Base-by-base conservation (phyloP, 2,113 vertebrate species). In the Pedionomus torquatus region DNA sequence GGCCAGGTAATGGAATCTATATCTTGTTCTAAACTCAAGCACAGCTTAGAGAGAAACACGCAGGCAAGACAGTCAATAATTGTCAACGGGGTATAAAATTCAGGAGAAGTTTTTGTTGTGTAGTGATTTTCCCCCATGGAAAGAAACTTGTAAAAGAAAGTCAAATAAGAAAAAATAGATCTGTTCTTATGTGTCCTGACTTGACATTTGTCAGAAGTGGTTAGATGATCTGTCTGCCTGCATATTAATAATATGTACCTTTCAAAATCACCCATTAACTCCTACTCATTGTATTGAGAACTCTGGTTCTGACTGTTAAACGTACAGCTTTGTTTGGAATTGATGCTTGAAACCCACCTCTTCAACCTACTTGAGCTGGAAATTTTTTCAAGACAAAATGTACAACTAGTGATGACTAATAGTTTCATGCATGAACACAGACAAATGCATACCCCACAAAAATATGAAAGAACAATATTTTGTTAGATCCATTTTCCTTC, bases 291-390 rank as follows among this genome's bases (percentile, higher is more conserved):
- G 52, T 69, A 76, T 37, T 57, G 54, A 89, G 35, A 93, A 35
- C 48, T 96, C 77, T 72, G 17, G 31, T 87, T 97, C 78, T 95
- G 83, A 92, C 66, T 94, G 84, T 12, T 80, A 87, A n/a, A 37
- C 39, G 7, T 48, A 54, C 7, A 23, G 39, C 30, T 89, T 37
- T 83, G 31, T 72, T 93, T 85, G 83, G 44, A 95, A 89, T 4
- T 71, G 66, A 65, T 92, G 57, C 52, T 89, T 44, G 31, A 92
- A 95, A 72, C 19, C 4, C 19, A 44, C 55, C 10, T 70, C 24
- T 92, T 94, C 80, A 92, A 49, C 52, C 41, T 69, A 72, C 74
- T 83, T 74, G 17, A 84, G 57, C 19, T 72, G 76, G 89, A 95
- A 93, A 91, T 75, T 92, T 95, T 95, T 25, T 46, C 33, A 84